Evolutionary conservation across 2,888 invertebrate genomes (phyloP).

Genomic region (Nipponacmea schrenckii): DNA sequence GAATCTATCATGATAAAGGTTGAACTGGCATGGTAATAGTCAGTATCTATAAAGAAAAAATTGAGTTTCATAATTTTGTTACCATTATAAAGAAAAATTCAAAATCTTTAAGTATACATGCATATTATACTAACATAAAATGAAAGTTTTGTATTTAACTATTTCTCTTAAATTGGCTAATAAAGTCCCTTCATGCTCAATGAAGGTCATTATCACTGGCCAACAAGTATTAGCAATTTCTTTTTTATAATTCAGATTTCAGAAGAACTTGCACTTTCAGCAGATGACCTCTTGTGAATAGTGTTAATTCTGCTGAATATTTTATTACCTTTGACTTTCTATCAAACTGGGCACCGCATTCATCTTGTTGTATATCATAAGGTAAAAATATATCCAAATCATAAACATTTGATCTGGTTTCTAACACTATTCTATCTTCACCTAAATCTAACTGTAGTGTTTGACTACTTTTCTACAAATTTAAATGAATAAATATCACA

Average conservation of each 20-base stretch:
- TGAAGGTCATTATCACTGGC: too few relatives aligned
- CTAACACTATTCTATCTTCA: constrained; percentile 65
- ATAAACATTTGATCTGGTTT: constrained; percentile 64
- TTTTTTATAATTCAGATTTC: too few relatives aligned
- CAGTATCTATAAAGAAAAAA: constrained; percentile 48
- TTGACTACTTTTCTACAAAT: constrained; percentile 59
- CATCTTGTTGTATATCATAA: constrained; percentile 60
- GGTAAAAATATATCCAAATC: constrained; percentile 67
- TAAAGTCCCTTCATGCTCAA: too few relatives aligned
- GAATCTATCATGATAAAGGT: neutral
- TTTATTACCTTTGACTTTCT: constrained; percentile 56
- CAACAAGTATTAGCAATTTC: too few relatives aligned
- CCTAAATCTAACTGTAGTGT: constrained; percentile 65
- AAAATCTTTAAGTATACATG: too few relatives aligned
- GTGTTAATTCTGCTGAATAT: neutral
- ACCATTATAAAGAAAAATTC: too few relatives aligned
- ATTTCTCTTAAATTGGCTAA: too few relatives aligned
- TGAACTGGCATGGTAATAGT: constrained; percentile 61
- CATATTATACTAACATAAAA: too few relatives aligned
- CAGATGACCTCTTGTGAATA: too few relatives aligned
- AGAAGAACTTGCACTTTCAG: too few relatives aligned
- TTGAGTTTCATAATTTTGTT: neutral
- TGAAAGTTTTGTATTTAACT: too few relatives aligned
- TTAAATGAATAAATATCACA: constrained; percentile 10
- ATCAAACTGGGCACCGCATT: constrained; percentile 67